Base-by-base conservation (phyloP, 2,888 invertebrate species). In the Anticlea derivata region DNA sequence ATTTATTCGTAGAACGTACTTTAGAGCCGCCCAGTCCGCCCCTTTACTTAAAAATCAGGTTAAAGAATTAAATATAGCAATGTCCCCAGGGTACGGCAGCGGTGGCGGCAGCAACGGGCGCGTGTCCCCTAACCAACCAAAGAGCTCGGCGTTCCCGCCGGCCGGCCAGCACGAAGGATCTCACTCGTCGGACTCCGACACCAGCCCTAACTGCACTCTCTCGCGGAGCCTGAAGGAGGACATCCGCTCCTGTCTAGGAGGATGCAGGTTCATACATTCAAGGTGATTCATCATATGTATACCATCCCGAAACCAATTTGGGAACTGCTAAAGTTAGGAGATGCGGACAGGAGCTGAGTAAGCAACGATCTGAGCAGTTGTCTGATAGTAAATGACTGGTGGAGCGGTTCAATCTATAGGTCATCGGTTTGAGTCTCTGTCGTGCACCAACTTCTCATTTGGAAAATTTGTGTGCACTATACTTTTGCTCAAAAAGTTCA, bases 171-270 rank as follows among this genome's bases (percentile, higher is more conserved):
- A 66, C 62, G 81, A 83, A 66, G 83, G 85, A 74, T 86, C 86
- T 74, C 85, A 83, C 38, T 78, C 81, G 6, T 83, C 88, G 12
- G 87, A 84, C 65, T 84, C 85, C 0, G 88, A 88, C 55, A 74
- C 55, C 11, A 87, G 86, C 49, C 88, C 88, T 0, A 66, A 71
- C 17, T 86, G 86, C 65, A 87, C 89, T 2, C 75, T 90, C 38
- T 85, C 89, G 12, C 72, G 87, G 60, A 88, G 87, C 39, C 56
- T 90, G 27, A 89, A 88, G 57, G 87, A 89, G 39, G 90, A 90
- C 40, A 90, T 90, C 17, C 69, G 86, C 38, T 83, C 87, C 1
- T 89, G 88, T 60, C 70, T 90, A 48, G 87, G 84, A 57, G 84
- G 79, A 51, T 86, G 80, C 81, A 83, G 85, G 88, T 89, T 26